These are phyloP conservation scores for Acyrthosiphon pisum DNA, from an alignment of 1,140 invertebrate species.

Conservation along the genomic window DNA sequence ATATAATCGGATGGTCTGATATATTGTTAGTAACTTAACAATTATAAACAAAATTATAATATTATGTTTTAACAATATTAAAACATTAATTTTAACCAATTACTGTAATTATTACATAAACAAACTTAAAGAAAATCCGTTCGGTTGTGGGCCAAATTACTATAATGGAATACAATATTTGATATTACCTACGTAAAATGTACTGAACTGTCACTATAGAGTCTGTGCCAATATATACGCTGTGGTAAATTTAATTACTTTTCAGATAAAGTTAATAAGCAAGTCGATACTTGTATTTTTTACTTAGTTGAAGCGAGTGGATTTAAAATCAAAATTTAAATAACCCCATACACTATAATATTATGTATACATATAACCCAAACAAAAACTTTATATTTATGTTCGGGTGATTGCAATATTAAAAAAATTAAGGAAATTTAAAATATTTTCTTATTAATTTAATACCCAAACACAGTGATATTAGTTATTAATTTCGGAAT, in stretches of 20 bases:
- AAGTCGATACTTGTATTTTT: not conserved
- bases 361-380: not conserved
- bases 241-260: not conserved
- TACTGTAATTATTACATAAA: not conserved
- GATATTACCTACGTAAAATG: not conserved
- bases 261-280: not conserved
- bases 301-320: not conserved
- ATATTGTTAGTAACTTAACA: not conserved
- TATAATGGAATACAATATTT: not conserved
- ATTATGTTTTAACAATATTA: not conserved
- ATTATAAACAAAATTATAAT: not conserved
- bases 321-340: not conserved
- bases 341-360: not conserved
- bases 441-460: not conserved
- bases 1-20: no score
- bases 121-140: not conserved
- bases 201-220: not conserved
- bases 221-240: not conserved
- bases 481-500: not conserved
- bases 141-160: not conserved
- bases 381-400: not conserved
- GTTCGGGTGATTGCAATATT: not conserved
- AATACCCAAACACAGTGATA: not conserved
- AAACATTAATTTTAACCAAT: not conserved
- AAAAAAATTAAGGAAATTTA: not conserved